Conservation (phyloP, 2,113 vertebrate genomes). For the Microtus montanus region DNA sequence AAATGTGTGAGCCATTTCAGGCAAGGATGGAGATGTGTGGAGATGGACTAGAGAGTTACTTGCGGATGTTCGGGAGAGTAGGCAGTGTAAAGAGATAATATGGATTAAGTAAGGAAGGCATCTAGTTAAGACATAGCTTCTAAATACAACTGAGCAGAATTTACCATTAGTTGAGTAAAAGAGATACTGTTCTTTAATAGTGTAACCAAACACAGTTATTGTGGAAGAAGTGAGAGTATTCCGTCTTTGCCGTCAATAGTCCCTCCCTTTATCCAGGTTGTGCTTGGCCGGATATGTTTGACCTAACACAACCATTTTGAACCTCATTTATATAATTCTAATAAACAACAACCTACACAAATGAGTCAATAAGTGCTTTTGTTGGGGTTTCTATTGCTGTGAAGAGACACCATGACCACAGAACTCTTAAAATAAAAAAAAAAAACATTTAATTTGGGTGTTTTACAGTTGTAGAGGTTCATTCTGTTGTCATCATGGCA, state of each 20-base stretch:
- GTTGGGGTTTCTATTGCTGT: neutral
- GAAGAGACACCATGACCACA: neutral
- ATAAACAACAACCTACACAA: neutral
- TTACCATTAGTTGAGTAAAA: neutral
- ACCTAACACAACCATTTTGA: neutral
- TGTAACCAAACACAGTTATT: neutral
- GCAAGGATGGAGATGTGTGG: neutral
- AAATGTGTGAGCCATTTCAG: neutral
- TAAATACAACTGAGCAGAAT: neutral
- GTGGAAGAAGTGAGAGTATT: neutral
- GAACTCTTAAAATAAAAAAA: neutral
- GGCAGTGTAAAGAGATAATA: neutral
- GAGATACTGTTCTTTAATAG: neutral
- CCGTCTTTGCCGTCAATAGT: neutral
- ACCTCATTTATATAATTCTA: neutral
- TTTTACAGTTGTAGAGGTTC: neutral
- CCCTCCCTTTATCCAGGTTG: neutral
- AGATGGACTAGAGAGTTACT: neutral
- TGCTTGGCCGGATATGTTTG: neutral
- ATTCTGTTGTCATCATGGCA: neutral
- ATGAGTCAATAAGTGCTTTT: neutral
- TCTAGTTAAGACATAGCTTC: neutral
- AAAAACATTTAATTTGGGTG: neutral
- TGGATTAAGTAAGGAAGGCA: neutral
- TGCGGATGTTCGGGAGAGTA: neutral